phyloP scores from a whole-genome alignment of 2,113 vertebrate genomes.

The Saguinus imperator region DNA sequence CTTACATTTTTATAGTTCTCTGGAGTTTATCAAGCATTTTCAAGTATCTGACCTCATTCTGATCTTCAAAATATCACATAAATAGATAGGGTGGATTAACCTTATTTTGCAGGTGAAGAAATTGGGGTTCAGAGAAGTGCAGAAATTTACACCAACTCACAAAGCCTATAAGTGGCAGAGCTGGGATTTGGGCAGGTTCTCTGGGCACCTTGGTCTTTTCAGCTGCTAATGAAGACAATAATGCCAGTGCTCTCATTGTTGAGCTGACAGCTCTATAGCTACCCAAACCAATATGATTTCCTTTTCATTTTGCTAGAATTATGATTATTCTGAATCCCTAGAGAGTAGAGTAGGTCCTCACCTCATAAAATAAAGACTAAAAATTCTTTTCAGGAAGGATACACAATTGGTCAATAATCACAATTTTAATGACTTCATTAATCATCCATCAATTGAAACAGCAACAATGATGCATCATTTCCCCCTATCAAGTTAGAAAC shows the following conservation, averaged over 20 bases:
- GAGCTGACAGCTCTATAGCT: background rate
- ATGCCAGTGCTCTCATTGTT: background rate
- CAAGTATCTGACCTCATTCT: background rate
- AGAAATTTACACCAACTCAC: background rate
- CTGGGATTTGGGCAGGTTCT: background rate
- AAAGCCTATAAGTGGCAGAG: background rate
- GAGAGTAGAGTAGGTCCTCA: background rate
- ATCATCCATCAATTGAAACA: background rate
- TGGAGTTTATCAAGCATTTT: background rate
- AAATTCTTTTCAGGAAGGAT: background rate
- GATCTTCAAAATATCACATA: background rate
- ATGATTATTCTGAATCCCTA: background rate
- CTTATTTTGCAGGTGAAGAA: background rate
- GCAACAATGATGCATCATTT: background rate
- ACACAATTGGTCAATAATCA: background rate
- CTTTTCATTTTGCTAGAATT: background rate
- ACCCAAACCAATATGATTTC: background rate
- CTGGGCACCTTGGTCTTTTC: background rate
- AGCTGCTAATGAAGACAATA: background rate
- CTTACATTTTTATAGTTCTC: background rate
- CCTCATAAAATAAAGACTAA: background rate
- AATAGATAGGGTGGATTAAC: background rate
- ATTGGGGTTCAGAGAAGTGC: background rate
- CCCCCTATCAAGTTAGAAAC: background rate
- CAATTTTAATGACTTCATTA: conserved; percentile 14